A percentile compares a stretch with the other conserved stretches of the same genome.
phyloP scores from a whole-genome alignment of 2,113 vertebrate genomes.

The Entelurus aequoreus region DNA sequence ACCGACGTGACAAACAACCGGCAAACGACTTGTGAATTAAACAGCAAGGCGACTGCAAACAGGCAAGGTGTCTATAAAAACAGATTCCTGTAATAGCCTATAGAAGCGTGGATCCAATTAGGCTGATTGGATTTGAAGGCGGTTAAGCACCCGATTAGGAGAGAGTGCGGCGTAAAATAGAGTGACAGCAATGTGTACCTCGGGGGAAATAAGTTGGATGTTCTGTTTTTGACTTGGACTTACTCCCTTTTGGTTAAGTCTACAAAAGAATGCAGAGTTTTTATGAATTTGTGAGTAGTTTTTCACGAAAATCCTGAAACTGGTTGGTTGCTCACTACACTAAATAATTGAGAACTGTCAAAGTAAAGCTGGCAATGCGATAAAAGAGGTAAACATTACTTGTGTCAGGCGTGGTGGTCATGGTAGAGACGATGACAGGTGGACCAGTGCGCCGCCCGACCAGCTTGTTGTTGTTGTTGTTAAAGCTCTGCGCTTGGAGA shows the following conservation, averaged over 20 bases:
- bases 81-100: constrained; percentile 44
- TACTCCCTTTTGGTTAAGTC: neutral
- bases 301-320: neutral
- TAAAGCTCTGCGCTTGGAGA: constrained; percentile 58
- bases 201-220: constrained; percentile 11
- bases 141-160: constrained; percentile 58
- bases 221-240: constrained; percentile 15
- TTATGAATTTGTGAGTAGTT: too few relatives aligned
- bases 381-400: constrained; percentile 75
- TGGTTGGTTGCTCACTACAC: neutral
- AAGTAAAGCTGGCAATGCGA: neutral
- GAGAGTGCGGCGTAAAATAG: constrained; percentile 58
- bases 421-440: constrained; percentile 92
- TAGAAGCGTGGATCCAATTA: constrained; percentile 60
- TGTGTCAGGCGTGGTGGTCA: constrained; percentile 84
- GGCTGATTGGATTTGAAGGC: constrained; percentile 57
- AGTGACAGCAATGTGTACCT: constrained; percentile 31
- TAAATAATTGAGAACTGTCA: neutral
- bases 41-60: constrained; percentile 14
- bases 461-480: constrained; percentile 70
- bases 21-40: neutral
- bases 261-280: neutral
- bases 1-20: too few relatives aligned
- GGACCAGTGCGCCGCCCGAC: constrained; percentile 88
- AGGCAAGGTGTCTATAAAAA: constrained; percentile 30